phyloP scores from a whole-genome alignment of 1,140 invertebrate genomes.

The Arctopsyche grandis region DNA sequence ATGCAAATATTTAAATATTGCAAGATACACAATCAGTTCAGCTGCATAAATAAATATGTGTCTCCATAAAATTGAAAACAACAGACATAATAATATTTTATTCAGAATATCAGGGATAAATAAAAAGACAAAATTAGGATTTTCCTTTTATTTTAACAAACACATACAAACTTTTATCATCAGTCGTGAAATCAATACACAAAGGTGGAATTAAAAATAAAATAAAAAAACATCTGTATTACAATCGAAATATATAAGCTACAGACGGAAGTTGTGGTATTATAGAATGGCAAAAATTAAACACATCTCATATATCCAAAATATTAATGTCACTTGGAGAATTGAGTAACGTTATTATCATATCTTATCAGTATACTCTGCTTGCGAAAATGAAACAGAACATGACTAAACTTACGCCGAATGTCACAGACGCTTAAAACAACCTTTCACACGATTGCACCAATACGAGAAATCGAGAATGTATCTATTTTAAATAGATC shows the following conservation, averaged over 20 bases:
- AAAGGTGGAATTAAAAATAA: conserved; percentile 10
- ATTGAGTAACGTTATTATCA: neutral
- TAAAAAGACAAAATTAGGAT: neutral
- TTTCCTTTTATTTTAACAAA: conserved; percentile 43
- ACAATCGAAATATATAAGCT: conserved; percentile 2
- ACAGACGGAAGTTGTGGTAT: neutral
- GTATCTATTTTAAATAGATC: conserved; percentile 23
- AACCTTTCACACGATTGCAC: conserved; percentile 37
- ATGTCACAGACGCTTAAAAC: neutral
- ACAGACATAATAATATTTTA: neutral
- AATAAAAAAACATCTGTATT: neutral
- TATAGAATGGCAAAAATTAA: neutral
- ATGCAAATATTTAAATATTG: too few species aligned
- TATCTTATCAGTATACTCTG: neutral
- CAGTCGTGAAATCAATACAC: conserved; percentile 41
- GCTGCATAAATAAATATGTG: too few species aligned
- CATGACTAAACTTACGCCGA: neutral
- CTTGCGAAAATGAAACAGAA: conserved; percentile 51
- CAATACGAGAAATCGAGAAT: conserved; percentile 43
- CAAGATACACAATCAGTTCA: too few species aligned
- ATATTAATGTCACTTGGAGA: neutral
- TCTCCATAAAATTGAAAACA: neutral
- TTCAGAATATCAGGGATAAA: conserved; percentile 10
- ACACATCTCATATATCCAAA: neutral
- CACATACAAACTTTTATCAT: conserved; percentile 41